These are phyloP conservation scores for Threskiornis aethiopicus DNA, from an alignment of 2,797 vertebrate genomes.

Conservation along the genomic window DNA sequence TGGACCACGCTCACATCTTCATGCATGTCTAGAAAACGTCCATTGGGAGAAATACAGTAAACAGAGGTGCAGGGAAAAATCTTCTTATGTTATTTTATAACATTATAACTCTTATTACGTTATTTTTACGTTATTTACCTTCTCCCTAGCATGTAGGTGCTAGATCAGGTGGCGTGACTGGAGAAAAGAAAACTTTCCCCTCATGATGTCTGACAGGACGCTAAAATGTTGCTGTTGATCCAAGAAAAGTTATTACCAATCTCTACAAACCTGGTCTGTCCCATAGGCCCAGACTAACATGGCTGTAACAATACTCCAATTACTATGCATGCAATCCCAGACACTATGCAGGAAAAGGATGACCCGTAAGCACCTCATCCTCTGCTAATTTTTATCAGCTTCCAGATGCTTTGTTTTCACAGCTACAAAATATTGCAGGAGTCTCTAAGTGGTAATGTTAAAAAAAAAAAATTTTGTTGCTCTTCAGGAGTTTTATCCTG, in stretches of 20 bases:
- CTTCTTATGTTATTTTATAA: not conserved
- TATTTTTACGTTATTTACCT: not conserved
- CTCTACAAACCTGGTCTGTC: not conserved
- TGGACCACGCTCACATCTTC: not conserved
- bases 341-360: not conserved
- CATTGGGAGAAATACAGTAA: not conserved
- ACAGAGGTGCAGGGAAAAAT: not conserved
- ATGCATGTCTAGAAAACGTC: not conserved
- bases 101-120: accelerated
- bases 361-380: not conserved
- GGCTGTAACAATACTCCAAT: not conserved
- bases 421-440: not conserved
- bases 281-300: not conserved
- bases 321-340: not conserved
- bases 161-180: not conserved
- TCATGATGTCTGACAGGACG: not conserved
- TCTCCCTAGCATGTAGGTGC: not conserved
- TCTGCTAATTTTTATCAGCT: not conserved
- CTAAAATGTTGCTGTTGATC: not conserved
- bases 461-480: not conserved
- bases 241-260: not conserved
- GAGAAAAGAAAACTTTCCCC: not conserved
- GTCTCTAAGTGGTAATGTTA: not conserved
- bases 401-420: not conserved
- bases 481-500: not conserved